Evolutionary conservation across 2,888 invertebrate species (phyloP).

Genomic region (Sympetrum striolatum): DNA sequence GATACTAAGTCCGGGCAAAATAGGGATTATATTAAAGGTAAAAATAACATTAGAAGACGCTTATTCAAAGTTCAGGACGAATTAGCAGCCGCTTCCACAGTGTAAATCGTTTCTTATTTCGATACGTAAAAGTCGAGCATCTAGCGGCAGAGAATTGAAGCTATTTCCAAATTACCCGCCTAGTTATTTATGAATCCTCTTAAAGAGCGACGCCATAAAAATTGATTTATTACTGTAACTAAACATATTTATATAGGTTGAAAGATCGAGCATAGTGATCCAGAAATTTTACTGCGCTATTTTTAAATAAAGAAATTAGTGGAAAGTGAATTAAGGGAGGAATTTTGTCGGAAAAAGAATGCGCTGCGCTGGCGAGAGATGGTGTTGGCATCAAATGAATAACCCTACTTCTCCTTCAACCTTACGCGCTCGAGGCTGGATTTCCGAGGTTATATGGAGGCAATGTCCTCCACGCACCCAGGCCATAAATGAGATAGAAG

Average conservation of each 20-base stretch:
- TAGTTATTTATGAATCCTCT: conserved; percentile 17
- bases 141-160: neutral
- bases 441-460: neutral
- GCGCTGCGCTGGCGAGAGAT: conserved; percentile 7
- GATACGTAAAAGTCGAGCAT: neutral
- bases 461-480: neutral
- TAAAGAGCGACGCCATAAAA: neutral
- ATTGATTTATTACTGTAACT: neutral
- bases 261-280: neutral
- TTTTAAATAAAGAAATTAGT: neutral
- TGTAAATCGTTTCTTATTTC: neutral
- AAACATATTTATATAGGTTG: neutral
- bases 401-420: neutral
- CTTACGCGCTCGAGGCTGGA: neutral
- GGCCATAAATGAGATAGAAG: neutral
- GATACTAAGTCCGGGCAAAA: neutral
- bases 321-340: neutral
- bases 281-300: neutral
- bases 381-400: conserved; percentile 13
- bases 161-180: neutral
- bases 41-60: neutral
- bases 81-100: neutral
- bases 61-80: neutral
- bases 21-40: neutral
- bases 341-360: neutral